Evolutionary conservation across 2,113 vertebrate species (phyloP), one percentile per base, ranked within the genome.

Genomic region (Rhodinocichla rosea): DNA sequence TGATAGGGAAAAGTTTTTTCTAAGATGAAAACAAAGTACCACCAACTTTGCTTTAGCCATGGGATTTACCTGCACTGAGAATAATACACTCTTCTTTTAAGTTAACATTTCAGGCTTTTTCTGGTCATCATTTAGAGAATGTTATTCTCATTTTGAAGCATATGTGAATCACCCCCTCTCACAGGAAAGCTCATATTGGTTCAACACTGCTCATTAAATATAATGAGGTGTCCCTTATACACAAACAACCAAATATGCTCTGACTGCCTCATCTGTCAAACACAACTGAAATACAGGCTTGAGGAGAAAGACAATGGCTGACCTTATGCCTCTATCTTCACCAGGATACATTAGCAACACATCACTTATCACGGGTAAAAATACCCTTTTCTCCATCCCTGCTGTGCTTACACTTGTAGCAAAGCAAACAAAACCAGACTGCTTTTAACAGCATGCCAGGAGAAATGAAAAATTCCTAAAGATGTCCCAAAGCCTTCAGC

Each of bases 141-240:
- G 35, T 15, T 86, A 40, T 82, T 90, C 94, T 90, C 40, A 49
- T 92, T 92, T 87, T 74, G n/a, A 89, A 52, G 33, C 76, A 37
- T 59, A 59, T 74, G 26, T 74, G 86, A 92, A 81, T 95, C 73
- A 90, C 53, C 26, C 13, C 16, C 52, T 80, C 50, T 73, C 50
- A 70, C 69, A 82, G 65, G 42, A 95, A 92, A 62, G n/a, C 35
- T 93, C 28, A 1, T 49, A 83, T 60, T 45, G 49, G 75, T 83
- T 83, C 78, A 83, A 70, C 67, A 52, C 42, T 82, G 82, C 82
- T 97, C 97, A 85, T 97, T 93, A 96, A 94, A 95, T 93, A 94
- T 93, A 97, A 96, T 71, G 95, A 97, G 92, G 77, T 90, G 47
- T 62, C 45, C 75, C 80, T 74, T 53, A 81, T 17, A 87, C 81